These are phyloP conservation scores for Podocnemis expansa DNA, from an alignment of 2,113 vertebrate genomes.

Conservation along the genomic window DNA sequence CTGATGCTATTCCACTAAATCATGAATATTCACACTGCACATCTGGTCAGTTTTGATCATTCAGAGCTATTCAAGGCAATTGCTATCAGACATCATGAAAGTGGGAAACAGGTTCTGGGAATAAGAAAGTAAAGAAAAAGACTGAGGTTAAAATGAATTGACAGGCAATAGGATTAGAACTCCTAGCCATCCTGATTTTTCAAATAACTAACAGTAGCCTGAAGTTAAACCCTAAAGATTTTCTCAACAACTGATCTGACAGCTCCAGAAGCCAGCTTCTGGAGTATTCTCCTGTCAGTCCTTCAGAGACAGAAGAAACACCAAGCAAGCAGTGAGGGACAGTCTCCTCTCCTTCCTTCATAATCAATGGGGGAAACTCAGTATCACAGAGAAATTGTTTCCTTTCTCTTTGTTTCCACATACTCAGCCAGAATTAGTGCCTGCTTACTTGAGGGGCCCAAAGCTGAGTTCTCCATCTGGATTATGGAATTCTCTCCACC, in stretches of 20 bases:
- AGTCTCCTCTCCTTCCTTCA: not conserved
- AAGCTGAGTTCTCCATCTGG: accelerated
- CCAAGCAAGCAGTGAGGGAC: not conserved
- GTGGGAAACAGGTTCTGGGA: conserved; percentile 52
- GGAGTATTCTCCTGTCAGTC: not conserved
- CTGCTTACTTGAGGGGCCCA: not conserved
- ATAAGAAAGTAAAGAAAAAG: conserved; percentile 44
- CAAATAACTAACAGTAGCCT: conserved; percentile 54
- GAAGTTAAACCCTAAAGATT: conserved; percentile 66
- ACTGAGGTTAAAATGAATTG: conserved; percentile 70
- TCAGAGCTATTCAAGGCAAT: conserved; percentile 54
- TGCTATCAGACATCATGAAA: conserved; percentile 49
- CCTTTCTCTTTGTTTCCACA: not conserved
- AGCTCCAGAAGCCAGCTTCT: conserved; percentile 41
- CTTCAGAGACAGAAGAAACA: not conserved
- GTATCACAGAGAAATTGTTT: accelerated
- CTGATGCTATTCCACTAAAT: conserved; percentile 12
- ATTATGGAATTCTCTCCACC: not conserved
- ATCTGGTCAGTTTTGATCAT: conserved; percentile 67
- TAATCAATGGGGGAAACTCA: not conserved
- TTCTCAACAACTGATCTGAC: conserved; percentile 46
- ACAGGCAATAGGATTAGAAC: conserved; percentile 73
- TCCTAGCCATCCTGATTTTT: conserved; percentile 58
- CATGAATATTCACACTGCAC: conserved; percentile 65
- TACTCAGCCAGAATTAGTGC: not conserved